Evolutionary conservation across 2,888 invertebrate genomes (phyloP), one percentile per base, ranked within the genome.

Genomic region (Nemoura dubitans): DNA sequence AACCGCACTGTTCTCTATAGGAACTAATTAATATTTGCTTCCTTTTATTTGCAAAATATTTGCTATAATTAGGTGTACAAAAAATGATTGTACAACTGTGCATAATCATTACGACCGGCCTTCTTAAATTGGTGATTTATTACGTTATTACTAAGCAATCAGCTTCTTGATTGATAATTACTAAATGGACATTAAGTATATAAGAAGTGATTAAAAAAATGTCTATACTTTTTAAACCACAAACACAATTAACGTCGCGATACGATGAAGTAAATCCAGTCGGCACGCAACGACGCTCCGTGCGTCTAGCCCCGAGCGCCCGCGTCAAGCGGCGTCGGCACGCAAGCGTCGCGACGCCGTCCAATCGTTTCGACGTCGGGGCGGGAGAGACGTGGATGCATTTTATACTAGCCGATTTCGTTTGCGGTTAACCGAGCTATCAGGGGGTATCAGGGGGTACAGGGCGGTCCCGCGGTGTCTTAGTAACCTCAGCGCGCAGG

Each of bases 351-450:
- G 42, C 42, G 42, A 26, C 42, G 42, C 59, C 59, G 42, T 36
- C 83, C 83, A 83, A 83, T 83, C 83, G 83, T 26, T 83, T 42
- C 26, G 83, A 42, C 36, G 30, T 83, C 42, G 3, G 83, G 83
- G 26, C 36, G 30, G 82, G 82, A 2, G 83, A 42, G 21, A n/a
- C 83, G 21, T 26, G 83, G 42, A 36, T 25, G 36, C 30, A 42
- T 83, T 83, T 83, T 83, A 42, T 42, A 26, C n/a, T 36, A 10
- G 3, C 3, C 36, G 83, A 83, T 42, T 83, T 83, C 83, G 83
- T 83, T 83, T 83, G 83, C 83, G 83, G 83, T 83, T 83, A 83
- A 42, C 83, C 36, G 29, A 26, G 82, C 30, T 42, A n/a, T 21
- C 26, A 78, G 78, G 27, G 78, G 27, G 78, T 28, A n/a, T 0